These are phyloP conservation scores for Caloenas nicobarica DNA, from an alignment of 2,113 vertebrate species.

Conservation along the genomic window DNA sequence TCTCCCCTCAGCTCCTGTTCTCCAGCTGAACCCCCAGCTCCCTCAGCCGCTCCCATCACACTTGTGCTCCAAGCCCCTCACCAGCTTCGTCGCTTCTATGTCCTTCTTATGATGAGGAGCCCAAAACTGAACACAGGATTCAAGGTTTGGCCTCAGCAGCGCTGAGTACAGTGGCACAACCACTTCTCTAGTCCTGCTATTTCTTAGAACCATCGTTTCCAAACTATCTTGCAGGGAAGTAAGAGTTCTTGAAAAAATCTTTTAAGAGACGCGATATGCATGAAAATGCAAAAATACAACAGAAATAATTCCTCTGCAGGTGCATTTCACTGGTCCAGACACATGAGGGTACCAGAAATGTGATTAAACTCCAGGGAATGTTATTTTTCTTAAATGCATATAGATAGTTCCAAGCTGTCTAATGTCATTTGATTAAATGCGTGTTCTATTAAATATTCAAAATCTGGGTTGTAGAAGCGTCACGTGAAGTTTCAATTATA, in stretches of 20 bases:
- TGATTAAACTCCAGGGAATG: fast-evolving
- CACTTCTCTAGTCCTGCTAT: too few relatives aligned
- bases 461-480: background rate
- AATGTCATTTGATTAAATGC: background rate
- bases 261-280: background rate
- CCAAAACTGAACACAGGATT: too few relatives aligned
- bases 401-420: background rate
- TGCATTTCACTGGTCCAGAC: background rate
- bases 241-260: background rate
- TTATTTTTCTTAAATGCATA: background rate
- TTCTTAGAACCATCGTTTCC: background rate
- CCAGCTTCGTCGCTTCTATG: too few relatives aligned
- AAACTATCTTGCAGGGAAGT: too few relatives aligned
- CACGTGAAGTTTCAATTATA: background rate
- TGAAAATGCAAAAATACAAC: background rate
- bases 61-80: too few relatives aligned
- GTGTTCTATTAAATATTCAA: background rate
- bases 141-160: too few relatives aligned
- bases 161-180: too few relatives aligned
- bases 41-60: too few relatives aligned
- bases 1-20: too few relatives aligned
- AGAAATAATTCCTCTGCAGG: background rate
- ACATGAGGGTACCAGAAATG: background rate
- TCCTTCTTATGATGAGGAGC: too few relatives aligned
- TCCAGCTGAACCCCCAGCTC: too few relatives aligned